Percentiles rank a stretch among this genome's conserved stretches.
phyloP scores from a whole-genome alignment of 1,140 invertebrate species.

The Chelonus insularis region DNA sequence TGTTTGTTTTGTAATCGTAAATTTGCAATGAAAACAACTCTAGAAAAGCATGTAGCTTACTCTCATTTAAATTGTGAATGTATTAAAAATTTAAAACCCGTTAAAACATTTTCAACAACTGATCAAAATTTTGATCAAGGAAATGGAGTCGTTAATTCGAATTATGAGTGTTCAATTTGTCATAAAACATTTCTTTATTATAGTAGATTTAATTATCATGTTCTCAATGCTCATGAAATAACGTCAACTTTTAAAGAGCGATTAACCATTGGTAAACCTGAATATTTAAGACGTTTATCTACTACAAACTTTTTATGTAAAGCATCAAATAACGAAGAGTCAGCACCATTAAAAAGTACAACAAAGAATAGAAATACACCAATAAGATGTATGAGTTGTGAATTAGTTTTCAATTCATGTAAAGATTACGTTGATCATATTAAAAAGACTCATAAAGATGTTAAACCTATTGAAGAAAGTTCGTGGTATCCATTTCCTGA shows the following conservation, averaged over 20 bases:
- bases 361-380: neutral
- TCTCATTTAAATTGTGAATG: conserved; percentile 33
- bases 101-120: conserved; percentile 4
- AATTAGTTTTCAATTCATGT: too few species aligned
- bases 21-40: conserved; percentile 21
- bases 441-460: too few species aligned
- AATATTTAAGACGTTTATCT: neutral
- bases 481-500: too few species aligned
- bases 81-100: conserved; percentile 13
- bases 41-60: conserved; percentile 30
- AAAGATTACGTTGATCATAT: too few species aligned
- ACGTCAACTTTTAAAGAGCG: neutral
- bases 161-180: conserved; percentile 21
- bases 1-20: conserved; percentile 31
- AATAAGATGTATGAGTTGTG: too few species aligned
- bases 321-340: neutral
- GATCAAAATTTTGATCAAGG: neutral
- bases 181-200: conserved; percentile 21
- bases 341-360: neutral
- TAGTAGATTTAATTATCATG: conserved; percentile 20
- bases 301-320: neutral
- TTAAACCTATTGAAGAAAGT: too few species aligned
- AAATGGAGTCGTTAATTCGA: neutral
- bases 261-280: neutral
- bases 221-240: neutral